phyloP scores from a whole-genome alignment of 2,797 vertebrate species.

The Onychomys arenicola region DNA sequence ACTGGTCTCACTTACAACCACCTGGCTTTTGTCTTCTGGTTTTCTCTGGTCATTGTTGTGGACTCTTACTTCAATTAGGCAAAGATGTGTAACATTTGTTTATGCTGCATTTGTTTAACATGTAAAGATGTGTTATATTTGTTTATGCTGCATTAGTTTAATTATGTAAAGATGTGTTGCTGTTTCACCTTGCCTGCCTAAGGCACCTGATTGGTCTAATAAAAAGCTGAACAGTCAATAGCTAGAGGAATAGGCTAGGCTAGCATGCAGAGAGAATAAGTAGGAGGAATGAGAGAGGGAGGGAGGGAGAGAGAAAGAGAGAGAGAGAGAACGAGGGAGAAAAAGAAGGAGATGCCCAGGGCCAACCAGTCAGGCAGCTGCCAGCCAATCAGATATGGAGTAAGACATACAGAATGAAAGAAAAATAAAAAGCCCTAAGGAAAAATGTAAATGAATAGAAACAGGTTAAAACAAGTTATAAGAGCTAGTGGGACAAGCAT shows the following conservation, averaged over 20 bases:
- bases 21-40: background rate
- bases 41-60: background rate
- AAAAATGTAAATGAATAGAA: background rate
- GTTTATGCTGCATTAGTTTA: background rate
- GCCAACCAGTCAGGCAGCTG: background rate
- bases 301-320: rapidly evolving
- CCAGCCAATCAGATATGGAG: background rate
- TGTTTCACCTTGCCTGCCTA: background rate
- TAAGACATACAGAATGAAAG: background rate
- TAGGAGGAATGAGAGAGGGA: too few species aligned
- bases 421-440: background rate
- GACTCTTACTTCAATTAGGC: background rate
- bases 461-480: background rate
- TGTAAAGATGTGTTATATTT: background rate
- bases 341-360: background rate
- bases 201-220: background rate
- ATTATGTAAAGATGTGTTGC: background rate
- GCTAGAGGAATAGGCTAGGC: background rate
- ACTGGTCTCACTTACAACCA: background rate
- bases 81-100: background rate
- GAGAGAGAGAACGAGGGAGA: too few species aligned
- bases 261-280: background rate
- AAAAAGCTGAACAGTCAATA: background rate
- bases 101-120: background rate
- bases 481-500: background rate